These are phyloP conservation scores for Gorsachius magnificus DNA, from an alignment of 2,797 vertebrate genomes.

Conservation along the genomic window DNA sequence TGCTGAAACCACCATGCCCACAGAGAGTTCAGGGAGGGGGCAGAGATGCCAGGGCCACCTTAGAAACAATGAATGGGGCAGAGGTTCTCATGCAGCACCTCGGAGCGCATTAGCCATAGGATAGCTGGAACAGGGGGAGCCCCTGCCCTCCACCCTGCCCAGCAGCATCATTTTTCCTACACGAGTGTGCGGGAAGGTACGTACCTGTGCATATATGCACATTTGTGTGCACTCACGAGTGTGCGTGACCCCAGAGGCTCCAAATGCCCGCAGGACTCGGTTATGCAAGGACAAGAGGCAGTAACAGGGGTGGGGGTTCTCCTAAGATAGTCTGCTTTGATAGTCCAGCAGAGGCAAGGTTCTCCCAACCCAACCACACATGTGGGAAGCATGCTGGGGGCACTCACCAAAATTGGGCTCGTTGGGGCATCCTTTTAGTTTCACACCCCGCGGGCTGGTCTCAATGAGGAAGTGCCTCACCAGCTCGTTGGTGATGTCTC, in stretches of 20 bases:
- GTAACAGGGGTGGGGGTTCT: neutral
- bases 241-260: neutral
- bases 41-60: neutral
- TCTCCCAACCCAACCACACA: neutral
- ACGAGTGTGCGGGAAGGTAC: neutral
- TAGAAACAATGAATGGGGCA: neutral
- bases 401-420: conserved; percentile 98
- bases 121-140: neutral
- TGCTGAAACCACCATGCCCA: neutral
- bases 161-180: neutral
- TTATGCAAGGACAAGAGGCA: neutral
- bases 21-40: neutral
- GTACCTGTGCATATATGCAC: neutral
- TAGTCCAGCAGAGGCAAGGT: neutral
- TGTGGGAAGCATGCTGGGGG: neutral
- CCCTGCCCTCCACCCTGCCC: neutral
- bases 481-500: conserved; percentile 91
- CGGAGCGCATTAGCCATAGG: neutral
- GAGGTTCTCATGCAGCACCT: neutral
- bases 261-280: neutral
- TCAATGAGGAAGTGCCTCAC: conserved; percentile 98
- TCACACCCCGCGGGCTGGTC: conserved; percentile 95
- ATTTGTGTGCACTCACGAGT: neutral
- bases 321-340: neutral
- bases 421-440: conserved; percentile 97